Conservation (phyloP, 1,140 invertebrate genomes). For the Littorina saxatilis region DNA sequence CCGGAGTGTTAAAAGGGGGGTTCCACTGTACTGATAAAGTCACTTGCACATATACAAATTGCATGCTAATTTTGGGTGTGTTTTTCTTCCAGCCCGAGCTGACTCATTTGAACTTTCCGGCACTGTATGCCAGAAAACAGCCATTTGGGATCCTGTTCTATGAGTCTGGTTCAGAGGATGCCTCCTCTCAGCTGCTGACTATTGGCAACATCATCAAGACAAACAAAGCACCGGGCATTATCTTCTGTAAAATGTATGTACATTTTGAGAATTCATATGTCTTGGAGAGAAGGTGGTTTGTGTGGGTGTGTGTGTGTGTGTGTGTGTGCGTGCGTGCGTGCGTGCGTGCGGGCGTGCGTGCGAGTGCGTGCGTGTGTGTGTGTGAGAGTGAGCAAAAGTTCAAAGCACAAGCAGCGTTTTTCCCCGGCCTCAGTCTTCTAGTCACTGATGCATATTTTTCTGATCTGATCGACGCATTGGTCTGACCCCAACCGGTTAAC, state of each 20-base stretch:
- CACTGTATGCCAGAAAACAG: slow-evolving; percentile 40
- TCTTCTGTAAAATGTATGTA: slow-evolving; percentile 47
- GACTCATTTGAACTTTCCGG: slow-evolving; percentile 52
- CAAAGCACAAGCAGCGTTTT: no score
- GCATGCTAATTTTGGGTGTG: no score
- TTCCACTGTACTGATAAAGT: no score
- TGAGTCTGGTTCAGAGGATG: neutral
- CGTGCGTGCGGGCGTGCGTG: neutral
- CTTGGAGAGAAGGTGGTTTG: neutral
- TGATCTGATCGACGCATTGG: no score
- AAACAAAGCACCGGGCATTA: slow-evolving; percentile 12
- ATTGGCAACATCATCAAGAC: slow-evolving; percentile 27
- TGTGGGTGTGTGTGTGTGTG: slow-evolving; percentile 16
- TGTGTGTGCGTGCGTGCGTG: slow-evolving; percentile 19
- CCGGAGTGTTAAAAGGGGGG: no score
- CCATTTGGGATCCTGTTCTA: slow-evolving; percentile 50
- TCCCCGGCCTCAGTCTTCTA: no score
- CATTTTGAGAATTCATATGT: neutral
- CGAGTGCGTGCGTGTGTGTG: neutral
- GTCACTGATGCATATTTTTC: no score
- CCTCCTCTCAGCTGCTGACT: slow-evolving; percentile 9
- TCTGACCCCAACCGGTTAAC: no score
- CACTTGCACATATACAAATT: no score
- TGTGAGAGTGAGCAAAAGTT: no score
- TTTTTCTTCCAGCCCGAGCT: slow-evolving; percentile 50